Evolutionary conservation across 2,888 invertebrate species (phyloP), one percentile per base, ranked within the genome.

Genomic region (Epistrophe eligans): DNA sequence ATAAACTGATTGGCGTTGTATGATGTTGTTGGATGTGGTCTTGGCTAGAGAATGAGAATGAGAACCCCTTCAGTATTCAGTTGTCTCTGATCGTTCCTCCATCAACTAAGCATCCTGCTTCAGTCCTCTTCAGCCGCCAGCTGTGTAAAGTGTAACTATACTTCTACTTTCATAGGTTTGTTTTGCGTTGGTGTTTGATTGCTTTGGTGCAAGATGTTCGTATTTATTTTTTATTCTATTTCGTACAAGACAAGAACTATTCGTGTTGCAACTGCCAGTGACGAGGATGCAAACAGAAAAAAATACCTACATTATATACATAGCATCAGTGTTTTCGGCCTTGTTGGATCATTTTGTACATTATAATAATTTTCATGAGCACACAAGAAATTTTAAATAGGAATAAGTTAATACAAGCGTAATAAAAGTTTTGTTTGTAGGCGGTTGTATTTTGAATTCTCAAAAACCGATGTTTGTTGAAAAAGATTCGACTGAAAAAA

Each of bases 341-440:
- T 87, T 76, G 83, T 87, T 66, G 70, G 48, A 70, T 83, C 83
- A 83, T 74, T 82, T 57, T 55, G 74, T 62, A 67, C 73, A 60
- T 79, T 84, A 76, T 28, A 74, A 57, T 66, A 67, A 40, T 50
- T 40, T 45, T 28, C 57, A 45, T 60, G 80, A 64, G 57, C 66
- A 62, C 52, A 55, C 19, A 43, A 62, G 48, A 45, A 70, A 11
- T 40, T 52, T 66, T 67, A 28, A 72, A 70, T 55, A 52, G 19
- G 58, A 57, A 72, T 71, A 17, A 19, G 57, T 71, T 40, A 40
- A 40, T 15, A 71, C 9, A 32, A 3, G n/a, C 32, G n/a, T 8
- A 32, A 35, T 6, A 32, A 32, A 2, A 32, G 32, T 35, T 35
- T 35, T 35, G 35, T 35, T 9, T 35, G 35, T 35, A 0, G 35